These are phyloP conservation scores for Forbesichthys papilliferus DNA, from an alignment of 2,113 vertebrate species.

Conservation along the genomic window DNA sequence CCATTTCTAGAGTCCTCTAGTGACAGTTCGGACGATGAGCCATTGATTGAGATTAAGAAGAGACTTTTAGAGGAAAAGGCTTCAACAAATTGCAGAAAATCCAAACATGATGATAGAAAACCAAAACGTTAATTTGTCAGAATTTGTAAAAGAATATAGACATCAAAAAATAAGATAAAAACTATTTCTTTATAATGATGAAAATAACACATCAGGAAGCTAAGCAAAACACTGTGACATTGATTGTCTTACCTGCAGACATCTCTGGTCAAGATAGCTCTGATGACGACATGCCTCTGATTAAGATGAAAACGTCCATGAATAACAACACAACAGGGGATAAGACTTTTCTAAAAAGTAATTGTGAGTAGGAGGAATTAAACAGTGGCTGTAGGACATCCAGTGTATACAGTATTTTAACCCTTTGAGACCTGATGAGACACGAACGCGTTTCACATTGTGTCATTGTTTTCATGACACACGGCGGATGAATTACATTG, in stretches of 20 bases:
- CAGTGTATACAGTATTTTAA: too few relatives aligned
- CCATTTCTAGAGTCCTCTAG: slow-evolving; percentile 49
- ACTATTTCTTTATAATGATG: neutral
- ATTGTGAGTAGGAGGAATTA: too few relatives aligned
- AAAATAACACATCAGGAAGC: neutral
- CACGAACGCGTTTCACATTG: too few relatives aligned
- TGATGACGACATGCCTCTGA: slow-evolving; percentile 32
- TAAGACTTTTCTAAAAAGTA: neutral
- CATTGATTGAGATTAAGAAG: slow-evolving; percentile 1
- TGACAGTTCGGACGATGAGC: slow-evolving; percentile 54
- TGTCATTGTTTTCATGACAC: too few relatives aligned
- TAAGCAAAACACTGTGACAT: neutral
- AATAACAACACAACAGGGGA: slow-evolving; percentile 36
- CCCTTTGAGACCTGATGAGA: too few relatives aligned
- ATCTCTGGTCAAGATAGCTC: slow-evolving; percentile 18
- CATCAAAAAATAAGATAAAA: neutral
- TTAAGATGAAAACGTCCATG: neutral
- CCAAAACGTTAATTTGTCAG: slow-evolving; percentile 16
- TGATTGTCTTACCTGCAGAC: too few relatives aligned
- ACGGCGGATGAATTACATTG: too few relatives aligned
- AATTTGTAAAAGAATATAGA: neutral
- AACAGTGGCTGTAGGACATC: too few relatives aligned
- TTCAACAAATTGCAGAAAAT: slow-evolving; percentile 10
- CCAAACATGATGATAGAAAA: slow-evolving; percentile 5
- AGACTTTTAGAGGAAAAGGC: slow-evolving; percentile 9